Conservation (phyloP, 2,113 vertebrate genomes). For the Scatophagus argus region DNA sequence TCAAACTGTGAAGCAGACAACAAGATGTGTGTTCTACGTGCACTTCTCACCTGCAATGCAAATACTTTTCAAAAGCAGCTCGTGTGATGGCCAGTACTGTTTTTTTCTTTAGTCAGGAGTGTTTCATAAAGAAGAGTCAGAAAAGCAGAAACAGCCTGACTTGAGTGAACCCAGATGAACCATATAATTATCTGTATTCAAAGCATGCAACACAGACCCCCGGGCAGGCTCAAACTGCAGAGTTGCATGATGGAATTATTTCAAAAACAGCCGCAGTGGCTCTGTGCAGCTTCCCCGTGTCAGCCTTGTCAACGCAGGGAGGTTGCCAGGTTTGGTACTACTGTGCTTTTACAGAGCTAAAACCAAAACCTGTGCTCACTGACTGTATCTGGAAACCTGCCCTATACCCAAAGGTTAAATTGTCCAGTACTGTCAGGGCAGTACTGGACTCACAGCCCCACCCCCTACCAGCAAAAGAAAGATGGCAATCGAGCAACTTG, state of each 20-base stretch:
- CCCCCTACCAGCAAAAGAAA: too few relatives aligned
- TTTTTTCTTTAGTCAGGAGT: background rate
- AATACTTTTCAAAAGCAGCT: background rate
- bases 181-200: background rate
- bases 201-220: background rate
- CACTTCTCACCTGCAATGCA: background rate
- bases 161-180: background rate
- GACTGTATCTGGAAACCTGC: background rate
- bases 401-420: background rate
- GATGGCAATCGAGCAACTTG: too few relatives aligned
- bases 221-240: background rate
- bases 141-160: background rate
- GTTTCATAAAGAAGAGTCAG: background rate
- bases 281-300: background rate
- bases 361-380: background rate
- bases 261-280: background rate
- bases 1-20: background rate
- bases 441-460: too few relatives aligned
- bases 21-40: background rate
- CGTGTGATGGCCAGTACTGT: background rate
- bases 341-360: background rate
- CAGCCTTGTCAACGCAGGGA: background rate
- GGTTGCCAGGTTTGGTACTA: background rate
- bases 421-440: too few relatives aligned
- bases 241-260: background rate